Evolutionary conservation across 2,113 vertebrate genomes (phyloP), one percentile per base, ranked within the genome.

Genomic region (Perccottus glenii): DNA sequence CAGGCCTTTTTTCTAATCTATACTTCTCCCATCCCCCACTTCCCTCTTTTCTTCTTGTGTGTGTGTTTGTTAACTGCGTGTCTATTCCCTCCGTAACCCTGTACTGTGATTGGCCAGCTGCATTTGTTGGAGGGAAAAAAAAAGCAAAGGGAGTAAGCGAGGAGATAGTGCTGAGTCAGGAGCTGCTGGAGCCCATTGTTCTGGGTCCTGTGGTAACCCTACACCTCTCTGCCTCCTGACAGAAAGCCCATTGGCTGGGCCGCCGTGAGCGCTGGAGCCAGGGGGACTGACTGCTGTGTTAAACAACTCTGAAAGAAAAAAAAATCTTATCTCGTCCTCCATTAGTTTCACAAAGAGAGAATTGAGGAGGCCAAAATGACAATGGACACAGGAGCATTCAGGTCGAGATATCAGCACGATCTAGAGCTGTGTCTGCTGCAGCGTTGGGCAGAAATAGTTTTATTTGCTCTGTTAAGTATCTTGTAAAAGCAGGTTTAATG

Each of bases 81-180:
- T 64, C 52, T 73, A 78, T 73, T 84, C 84, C 73, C 75, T 82
- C 82, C 77, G 4, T 62, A 47, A 80, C 70, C 63, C 74, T 70
- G 69, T 67, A 75, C 78, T 72, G 66, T 70, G 40, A 89, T 88
- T 90, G 87, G 88, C 68, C 75, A 77, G 72, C 62, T 36, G 51
- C 80, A 73, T 78, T 61, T 78, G 75, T 80, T 75, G 85, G 85
- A 85, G 85, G 84, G 83, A 79, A 85, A 78, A n/a, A n/a, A n/a
- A 64, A 61, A 74, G 61, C 47, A 64, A 52, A 70, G 63, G 83
- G 82, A 77, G 77, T 1, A 32, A 64, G 67, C 75, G 61, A 36
- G 75, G 50, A 78, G 76, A 82, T 81, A 85, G 76, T 89, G 90
- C 90, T 90, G 90, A 91, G 86, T 91, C 87, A 90, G 86, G 82